Base-by-base conservation (phyloP, 2,113 vertebrate genomes). In the Heteronetta atricapilla region DNA sequence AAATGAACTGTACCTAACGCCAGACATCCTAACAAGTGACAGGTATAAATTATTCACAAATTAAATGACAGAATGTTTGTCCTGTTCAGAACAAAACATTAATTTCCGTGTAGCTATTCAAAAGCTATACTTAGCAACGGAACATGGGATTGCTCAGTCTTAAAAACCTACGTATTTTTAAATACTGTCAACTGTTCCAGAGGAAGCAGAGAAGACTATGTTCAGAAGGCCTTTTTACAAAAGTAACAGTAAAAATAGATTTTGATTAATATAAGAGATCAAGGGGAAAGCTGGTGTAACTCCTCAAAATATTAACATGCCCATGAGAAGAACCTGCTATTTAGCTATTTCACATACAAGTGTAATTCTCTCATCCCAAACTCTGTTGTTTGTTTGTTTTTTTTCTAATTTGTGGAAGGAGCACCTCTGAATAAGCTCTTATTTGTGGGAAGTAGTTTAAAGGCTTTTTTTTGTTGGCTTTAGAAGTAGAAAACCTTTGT, bases 21-120 rank as follows among this genome's bases (percentile, higher is more conserved):
- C 48, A 88, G 52, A 81, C 11, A 50, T 26, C 50, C 64, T 81
- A 78, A 70, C 31, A 89, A 63, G 40, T 58, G 64, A 58, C 38
- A 78, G 11, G 56, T 59, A 86, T 78, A 80, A 97, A 92, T 89
- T 87, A 94, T 86, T 90, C 72, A 83, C 44, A 90, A 88, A 87
- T 28, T 4, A 84, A 92, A 64, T 48, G 1, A 82, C 18, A 10
- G 78, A 83, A 78, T 7, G 68, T 64, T 34, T 31, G 13, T 55
- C 91, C 48, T 82, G 42, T 42, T 75, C 66, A 83, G 50, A 88
- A 82, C 15, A 60, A 86, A 79, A 58, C 33, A 81, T 23, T 59
- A 3, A 70, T 69, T 80, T 62, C 55, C 25, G 3, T 55, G 38
- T 42, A 74, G 59, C 28, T 82, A 74, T 34, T 82, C 63, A 66